Evolutionary conservation across 1,140 invertebrate species (phyloP), one percentile per base, ranked within the genome.

Genomic region (Leptinotarsa texana): DNA sequence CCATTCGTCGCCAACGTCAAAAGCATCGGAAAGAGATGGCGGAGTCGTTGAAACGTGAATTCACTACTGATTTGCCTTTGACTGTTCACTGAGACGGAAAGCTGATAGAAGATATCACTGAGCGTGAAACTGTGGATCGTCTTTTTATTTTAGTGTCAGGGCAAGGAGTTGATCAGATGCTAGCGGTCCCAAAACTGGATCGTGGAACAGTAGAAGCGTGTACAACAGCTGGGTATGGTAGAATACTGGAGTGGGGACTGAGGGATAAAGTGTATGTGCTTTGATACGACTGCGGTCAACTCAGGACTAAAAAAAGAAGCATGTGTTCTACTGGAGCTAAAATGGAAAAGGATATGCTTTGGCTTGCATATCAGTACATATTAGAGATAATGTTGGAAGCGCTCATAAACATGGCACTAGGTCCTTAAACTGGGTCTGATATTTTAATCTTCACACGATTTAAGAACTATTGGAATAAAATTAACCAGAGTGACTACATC

Each of bases 141-240:
- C 76, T 84, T 13, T 79, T 82, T 21, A 78, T 84, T 68, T 69
- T 84, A 13, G 78, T 83, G 24, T 80, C 80, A 74, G 77, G 79
- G 21, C 77, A 80, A 75, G 63, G 63, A 18, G 42, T 17, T 48
- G 48, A 66, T 27, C 77, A 85, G 77, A 71, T 84, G 57, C 67
- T 84, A 1, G 74, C 76, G 18, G 78, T 83, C 48, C 83, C 83
- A 67, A 78, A 79, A 80, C 61, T 81, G 3, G 21, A 62, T 13
- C 75, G 63, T 76, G 79, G 78, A 72, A 84, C 77, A 22, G 81
- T 83, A 8, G 21, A 76, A 65, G 76, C 69, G 22, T 74, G 78
- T 75, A 75, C 80, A 3, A 63, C 70, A 69, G 80, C 80, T 66
- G 77, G 85, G 21, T 75, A 76, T 48, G 74, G 83, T 21, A 63